These are phyloP conservation scores for Tinea trinotella DNA, from an alignment of 2,888 invertebrate species.

Conservation along the genomic window DNA sequence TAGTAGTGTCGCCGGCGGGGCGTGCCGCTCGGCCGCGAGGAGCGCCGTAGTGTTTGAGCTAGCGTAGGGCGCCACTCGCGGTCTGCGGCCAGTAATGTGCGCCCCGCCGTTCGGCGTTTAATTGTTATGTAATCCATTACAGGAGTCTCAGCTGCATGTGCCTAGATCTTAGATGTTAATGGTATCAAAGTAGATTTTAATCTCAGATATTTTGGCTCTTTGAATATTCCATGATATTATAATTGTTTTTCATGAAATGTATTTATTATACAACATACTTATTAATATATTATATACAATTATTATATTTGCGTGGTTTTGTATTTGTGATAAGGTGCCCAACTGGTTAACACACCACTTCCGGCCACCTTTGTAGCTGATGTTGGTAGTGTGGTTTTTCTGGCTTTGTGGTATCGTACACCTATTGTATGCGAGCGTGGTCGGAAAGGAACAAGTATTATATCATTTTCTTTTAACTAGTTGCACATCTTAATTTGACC, in stretches of 20 bases:
- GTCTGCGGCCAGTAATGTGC: background rate
- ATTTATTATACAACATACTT: conserved; percentile 71
- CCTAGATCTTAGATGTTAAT: conserved; percentile 74
- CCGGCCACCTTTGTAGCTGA: conserved; percentile 26
- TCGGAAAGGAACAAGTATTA: background rate
- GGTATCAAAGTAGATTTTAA: conserved; percentile 68
- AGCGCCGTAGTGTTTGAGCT: conserved; percentile 31
- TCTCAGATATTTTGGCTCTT: conserved; percentile 73
- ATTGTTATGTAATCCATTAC: conserved; percentile 68
- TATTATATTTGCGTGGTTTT: conserved; percentile 70
- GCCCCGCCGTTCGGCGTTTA: conserved; percentile 22
- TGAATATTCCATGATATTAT: conserved; percentile 72
- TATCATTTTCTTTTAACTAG: conserved; percentile 43
- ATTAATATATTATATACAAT: conserved; percentile 66
- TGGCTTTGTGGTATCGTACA: background rate
- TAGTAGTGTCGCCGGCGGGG: conserved; percentile 61
- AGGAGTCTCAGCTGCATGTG: conserved; percentile 74
- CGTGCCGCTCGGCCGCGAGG: conserved; percentile 44
- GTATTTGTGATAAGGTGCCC: conserved; percentile 67
- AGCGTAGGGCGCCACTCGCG: background rate
- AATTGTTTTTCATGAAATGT: conserved; percentile 70
- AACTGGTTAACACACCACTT: conserved; percentile 40
- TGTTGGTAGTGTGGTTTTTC: conserved; percentile 40
- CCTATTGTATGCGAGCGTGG: background rate
- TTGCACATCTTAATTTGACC: conserved; percentile 68